These are phyloP conservation scores for Neoarius graeffei DNA, from an alignment of 2,113 vertebrate species.

Conservation along the genomic window DNA sequence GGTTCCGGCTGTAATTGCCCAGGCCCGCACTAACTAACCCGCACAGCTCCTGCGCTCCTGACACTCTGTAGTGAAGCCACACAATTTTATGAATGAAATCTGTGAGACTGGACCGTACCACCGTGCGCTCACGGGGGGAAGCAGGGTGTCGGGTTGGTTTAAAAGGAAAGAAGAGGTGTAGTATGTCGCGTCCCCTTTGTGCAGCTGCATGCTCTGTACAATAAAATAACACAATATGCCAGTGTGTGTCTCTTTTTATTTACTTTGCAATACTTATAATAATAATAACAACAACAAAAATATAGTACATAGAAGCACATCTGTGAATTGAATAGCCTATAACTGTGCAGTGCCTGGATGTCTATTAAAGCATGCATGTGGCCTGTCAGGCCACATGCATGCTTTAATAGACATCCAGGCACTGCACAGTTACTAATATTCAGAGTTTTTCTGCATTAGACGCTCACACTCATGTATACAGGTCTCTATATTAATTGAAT, in stretches of 20 bases:
- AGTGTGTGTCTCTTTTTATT: background rate
- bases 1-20: background rate
- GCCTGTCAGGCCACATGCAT: no score
- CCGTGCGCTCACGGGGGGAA: slow-evolving; percentile 48
- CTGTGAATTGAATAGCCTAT: no score
- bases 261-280: background rate
- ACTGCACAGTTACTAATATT: no score
- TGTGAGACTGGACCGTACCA: slow-evolving; percentile 75
- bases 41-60: slow-evolving; percentile 19
- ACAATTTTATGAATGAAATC: slow-evolving; percentile 84
- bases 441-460: no score
- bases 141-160: background rate
- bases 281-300: background rate
- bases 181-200: background rate
- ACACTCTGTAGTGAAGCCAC: slow-evolving; percentile 74
- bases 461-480: background rate
- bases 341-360: no score
- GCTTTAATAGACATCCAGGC: background rate
- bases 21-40: background rate
- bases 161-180: background rate
- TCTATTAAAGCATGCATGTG: no score
- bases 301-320: background rate
- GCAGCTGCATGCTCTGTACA: background rate
- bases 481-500: background rate
- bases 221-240: background rate